phyloP scores from a whole-genome alignment of 1,140 invertebrate genomes.

The Lasaia peninsularis region DNA sequence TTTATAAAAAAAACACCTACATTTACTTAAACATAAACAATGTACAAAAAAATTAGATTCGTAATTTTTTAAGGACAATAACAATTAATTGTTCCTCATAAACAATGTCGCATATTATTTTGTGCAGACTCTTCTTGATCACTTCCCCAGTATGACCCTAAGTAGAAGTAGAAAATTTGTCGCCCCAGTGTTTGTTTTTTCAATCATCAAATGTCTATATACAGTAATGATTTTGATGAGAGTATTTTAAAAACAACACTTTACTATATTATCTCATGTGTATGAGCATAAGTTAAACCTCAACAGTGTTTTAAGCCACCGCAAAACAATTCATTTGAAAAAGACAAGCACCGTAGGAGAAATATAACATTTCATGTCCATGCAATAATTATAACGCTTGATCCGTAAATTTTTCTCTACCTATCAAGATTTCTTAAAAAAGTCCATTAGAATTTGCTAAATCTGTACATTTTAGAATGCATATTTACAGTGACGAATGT shows the following conservation, averaged over 20 bases:
- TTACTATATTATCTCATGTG: no score
- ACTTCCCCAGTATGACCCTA: not conserved
- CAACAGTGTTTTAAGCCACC: no score
- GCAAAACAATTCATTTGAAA: no score
- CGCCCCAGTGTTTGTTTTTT: no score
- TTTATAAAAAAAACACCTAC: not conserved
- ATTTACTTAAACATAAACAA: slow-evolving; percentile 5
- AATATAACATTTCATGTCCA: no score
- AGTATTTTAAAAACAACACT: no score
- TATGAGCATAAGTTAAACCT: no score
- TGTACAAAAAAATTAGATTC: not conserved
- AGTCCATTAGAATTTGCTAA: slow-evolving; percentile 16
- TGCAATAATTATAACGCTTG: not conserved
- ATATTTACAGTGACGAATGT: slow-evolving; percentile 53
- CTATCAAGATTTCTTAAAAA: no score
- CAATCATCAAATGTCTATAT: no score
- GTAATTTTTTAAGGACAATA: not conserved
- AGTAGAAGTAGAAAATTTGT: no score
- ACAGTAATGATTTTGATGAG: no score
- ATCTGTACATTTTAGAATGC: slow-evolving; percentile 46
- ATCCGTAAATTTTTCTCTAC: not conserved
- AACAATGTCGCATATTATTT: not conserved
- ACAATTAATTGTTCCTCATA: not conserved
- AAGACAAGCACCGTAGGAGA: no score
- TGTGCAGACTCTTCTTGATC: not conserved